A percentile compares a stretch with the other conserved stretches of the same genome.
Conservation (phyloP, 2,888 invertebrate genomes). For the Nephrotoma appendiculata region DNA sequence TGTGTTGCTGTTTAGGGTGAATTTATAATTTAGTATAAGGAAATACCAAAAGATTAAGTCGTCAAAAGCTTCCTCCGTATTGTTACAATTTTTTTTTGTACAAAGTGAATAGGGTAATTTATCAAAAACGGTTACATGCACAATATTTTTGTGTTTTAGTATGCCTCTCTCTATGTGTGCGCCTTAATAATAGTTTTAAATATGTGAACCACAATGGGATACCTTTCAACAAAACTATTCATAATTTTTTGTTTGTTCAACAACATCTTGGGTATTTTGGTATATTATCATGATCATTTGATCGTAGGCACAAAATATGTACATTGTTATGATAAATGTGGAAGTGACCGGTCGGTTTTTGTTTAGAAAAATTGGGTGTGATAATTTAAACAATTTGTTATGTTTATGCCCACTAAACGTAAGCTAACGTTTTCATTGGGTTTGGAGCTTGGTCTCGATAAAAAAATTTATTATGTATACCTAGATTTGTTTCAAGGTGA, state of each 20-base stretch:
- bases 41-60: neutral
- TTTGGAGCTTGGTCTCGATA: too few species aligned
- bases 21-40: neutral
- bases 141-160: neutral
- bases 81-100: neutral
- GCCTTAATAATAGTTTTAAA: neutral
- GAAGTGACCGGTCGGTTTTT: neutral
- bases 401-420: too few species aligned
- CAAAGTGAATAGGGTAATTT: neutral
- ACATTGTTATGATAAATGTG: neutral
- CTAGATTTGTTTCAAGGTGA: too few species aligned
- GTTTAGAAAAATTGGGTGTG: neutral
- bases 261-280: neutral
- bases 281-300: neutral
- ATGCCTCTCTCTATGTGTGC: neutral
- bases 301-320: neutral
- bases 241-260: neutral
- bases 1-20: neutral
- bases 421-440: too few species aligned
- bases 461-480: too few species aligned
- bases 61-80: neutral
- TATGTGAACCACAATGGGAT: neutral
- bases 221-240: neutral
- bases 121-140: neutral
- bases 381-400: neutral